A percentile compares a stretch with the other conserved stretches of the same genome.
Conservation (phyloP, 2,888 invertebrate genomes). For the Agriopis aurantiaria region DNA sequence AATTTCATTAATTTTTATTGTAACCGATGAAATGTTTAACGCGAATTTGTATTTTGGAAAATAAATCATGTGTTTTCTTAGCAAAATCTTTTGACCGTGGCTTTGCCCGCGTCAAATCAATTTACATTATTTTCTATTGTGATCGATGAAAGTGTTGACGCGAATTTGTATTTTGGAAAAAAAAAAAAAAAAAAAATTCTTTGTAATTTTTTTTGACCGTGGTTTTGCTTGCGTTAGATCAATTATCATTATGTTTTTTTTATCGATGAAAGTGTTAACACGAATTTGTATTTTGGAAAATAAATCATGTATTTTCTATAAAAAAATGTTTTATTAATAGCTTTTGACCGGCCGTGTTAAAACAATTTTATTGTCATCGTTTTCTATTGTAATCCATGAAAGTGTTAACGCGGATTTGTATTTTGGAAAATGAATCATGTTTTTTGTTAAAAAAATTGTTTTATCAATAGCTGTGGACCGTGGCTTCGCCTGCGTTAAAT, state of each 20-base stretch:
- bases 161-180: constrained; percentile 54
- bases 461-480: neutral
- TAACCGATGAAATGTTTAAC: constrained; percentile 6
- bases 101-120: too few species aligned
- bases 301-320: constrained; percentile 61
- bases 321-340: neutral
- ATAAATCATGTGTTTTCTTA: constrained; percentile 59
- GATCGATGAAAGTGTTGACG: constrained; percentile 4
- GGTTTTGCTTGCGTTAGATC: too few species aligned
- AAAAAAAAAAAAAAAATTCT: too few species aligned
- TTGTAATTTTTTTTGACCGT: too few species aligned
- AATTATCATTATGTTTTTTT: neutral
- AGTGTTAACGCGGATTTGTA: constrained; percentile 43
- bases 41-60: constrained; percentile 51
- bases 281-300: constrained; percentile 54
- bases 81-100: neutral
- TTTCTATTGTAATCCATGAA: constrained; percentile 4
- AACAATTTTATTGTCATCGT: constrained; percentile 5
- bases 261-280: constrained; percentile 6
- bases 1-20: neutral
- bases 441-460: constrained; percentile 46
- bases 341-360: neutral
- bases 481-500: neutral
- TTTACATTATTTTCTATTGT: neutral
- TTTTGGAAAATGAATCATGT: constrained; percentile 60